Evolutionary conservation across 2,888 invertebrate species (phyloP).

Genomic region (Alloscopus bannaensis): DNA sequence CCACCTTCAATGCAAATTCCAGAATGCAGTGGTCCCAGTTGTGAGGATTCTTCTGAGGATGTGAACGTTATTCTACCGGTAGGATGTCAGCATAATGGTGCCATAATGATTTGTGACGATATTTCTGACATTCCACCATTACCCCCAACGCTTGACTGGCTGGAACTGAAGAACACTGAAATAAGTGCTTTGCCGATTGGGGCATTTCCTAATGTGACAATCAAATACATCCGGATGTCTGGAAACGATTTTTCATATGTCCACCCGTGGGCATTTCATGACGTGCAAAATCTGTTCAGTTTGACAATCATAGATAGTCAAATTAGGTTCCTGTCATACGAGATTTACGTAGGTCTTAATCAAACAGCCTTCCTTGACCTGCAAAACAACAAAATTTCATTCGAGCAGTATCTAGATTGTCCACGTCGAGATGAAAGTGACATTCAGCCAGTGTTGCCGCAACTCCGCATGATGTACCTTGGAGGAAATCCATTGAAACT

Average conservation of each 20-base stretch:
- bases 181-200: conserved; percentile 27
- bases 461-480: conserved; percentile 42
- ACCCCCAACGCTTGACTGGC: background rate
- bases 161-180: conserved; percentile 44
- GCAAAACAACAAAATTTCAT: conserved; percentile 50
- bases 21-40: background rate
- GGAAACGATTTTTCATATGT: conserved; percentile 41
- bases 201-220: conserved; percentile 40
- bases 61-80: background rate
- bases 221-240: conserved; percentile 37
- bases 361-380: conserved; percentile 22
- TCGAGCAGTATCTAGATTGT: conserved; percentile 55
- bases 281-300: conserved; percentile 27
- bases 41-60: background rate
- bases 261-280: conserved; percentile 55
- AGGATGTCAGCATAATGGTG: conserved; percentile 31
- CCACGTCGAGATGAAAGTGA: conserved; percentile 13
- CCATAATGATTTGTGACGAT: background rate
- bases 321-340: conserved; percentile 46
- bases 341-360: conserved; percentile 55
- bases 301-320: conserved; percentile 48
- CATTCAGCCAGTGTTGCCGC: conserved; percentile 59
- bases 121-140: conserved; percentile 61
- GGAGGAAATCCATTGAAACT: conserved; percentile 66
- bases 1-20: background rate